phyloP scores from a whole-genome alignment of 1,140 invertebrate genomes.

The Orius insidiosus region DNA sequence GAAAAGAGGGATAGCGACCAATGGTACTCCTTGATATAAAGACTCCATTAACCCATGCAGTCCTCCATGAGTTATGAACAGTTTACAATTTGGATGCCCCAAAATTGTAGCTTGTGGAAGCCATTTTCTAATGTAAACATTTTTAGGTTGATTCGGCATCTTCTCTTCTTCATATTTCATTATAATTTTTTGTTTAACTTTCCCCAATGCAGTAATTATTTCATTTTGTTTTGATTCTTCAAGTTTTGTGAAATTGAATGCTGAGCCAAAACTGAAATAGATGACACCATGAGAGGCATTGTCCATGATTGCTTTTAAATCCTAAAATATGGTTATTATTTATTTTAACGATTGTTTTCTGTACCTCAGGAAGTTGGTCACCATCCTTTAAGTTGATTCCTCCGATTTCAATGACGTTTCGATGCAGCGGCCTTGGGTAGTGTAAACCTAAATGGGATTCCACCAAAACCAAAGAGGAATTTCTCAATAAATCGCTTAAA shows the following conservation, averaged over 20 bases:
- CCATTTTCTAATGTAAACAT: conserved; percentile 1
- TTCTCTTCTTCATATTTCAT: neutral
- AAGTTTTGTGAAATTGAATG: too few species aligned
- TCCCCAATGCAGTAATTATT: too few species aligned
- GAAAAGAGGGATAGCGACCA: conserved; percentile 31
- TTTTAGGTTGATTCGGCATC: neutral
- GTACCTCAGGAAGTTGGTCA: conserved; percentile 23
- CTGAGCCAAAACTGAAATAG: conserved; percentile 37
- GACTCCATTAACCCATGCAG: conserved; percentile 32
- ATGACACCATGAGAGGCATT: conserved; percentile 33
- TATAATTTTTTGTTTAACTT: neutral
- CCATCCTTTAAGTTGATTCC: conserved; percentile 32
- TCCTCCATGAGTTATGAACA: conserved; percentile 38
- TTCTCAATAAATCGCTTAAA: conserved; percentile 21
- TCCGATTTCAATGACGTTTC: conserved; percentile 37
- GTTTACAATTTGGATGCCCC: conserved; percentile 26
- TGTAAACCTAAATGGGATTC: conserved; percentile 31
- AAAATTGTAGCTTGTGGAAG: conserved; percentile 2
- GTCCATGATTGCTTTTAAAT: conserved; percentile 35
- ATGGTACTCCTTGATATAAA: conserved; percentile 30
- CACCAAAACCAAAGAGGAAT: conserved; percentile 26
- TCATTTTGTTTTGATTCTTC: too few species aligned
- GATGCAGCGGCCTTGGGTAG: conserved; percentile 27
- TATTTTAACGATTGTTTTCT: too few species aligned
- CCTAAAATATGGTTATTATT: conserved; percentile 23